phyloP scores from a whole-genome alignment of 1,140 invertebrate species.

The Augochlora pura region DNA sequence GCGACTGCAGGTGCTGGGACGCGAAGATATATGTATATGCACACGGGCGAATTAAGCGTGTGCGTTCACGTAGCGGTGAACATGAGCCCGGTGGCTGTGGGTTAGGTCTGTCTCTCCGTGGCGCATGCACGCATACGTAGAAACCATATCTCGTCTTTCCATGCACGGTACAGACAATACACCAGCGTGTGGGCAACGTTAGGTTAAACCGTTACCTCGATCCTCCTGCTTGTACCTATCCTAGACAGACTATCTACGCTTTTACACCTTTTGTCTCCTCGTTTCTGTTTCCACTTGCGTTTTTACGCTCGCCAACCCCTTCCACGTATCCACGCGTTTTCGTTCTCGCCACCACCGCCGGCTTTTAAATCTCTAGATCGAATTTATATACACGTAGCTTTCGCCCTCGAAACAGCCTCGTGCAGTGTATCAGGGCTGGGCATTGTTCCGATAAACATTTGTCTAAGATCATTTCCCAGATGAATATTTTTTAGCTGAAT shows the following conservation, averaged over 20 bases:
- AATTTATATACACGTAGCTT: too few relatives aligned
- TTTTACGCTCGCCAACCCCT: background rate
- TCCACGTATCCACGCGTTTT: background rate
- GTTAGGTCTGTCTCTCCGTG: background rate
- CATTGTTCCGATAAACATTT: too few relatives aligned
- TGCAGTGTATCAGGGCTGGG: too few relatives aligned
- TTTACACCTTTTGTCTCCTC: background rate
- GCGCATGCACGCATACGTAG: slow-evolving; percentile 13
- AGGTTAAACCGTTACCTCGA: slow-evolving; percentile 52
- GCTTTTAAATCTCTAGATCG: background rate
- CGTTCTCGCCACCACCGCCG: background rate
- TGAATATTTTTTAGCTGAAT: too few relatives aligned
- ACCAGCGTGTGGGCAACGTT: slow-evolving; percentile 36
- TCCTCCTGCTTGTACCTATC: slow-evolving; percentile 41
- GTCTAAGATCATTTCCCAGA: too few relatives aligned
- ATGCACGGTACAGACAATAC: slow-evolving; percentile 3
- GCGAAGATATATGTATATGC: background rate
- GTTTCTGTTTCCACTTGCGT: background rate
- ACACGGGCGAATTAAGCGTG: slow-evolving; percentile 25
- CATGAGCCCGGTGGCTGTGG: background rate
- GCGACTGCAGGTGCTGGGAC: slow-evolving; percentile 7
- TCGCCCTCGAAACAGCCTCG: too few relatives aligned
- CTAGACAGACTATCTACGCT: slow-evolving; percentile 40
- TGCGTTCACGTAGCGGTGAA: slow-evolving; percentile 1
- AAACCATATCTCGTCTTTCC: slow-evolving; percentile 25